Evolutionary conservation across 2,797 vertebrate species (phyloP), one percentile per base, ranked within the genome.

Genomic region (Notamacropus eugenii): DNA sequence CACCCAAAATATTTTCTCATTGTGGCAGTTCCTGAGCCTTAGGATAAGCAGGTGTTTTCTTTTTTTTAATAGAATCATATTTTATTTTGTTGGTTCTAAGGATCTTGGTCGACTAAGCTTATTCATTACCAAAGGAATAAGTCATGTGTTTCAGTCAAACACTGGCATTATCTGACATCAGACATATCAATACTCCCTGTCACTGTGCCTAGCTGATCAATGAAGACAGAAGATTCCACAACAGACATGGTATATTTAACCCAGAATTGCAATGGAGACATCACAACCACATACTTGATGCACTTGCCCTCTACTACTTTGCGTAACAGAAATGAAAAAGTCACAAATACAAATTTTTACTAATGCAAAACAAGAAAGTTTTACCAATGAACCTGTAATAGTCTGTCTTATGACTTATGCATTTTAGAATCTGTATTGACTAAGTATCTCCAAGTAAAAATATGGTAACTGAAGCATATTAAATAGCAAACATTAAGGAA

Each of bases 401-500:
- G 54, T 4, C 13, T 5, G 3, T 55, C 2, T 93, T 94, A 93
- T 91, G 54, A 28, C 93, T 92, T 55, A 31, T 19, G 90, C 93
- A 11, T 95, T 58, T 40, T 34, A 95, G 55, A 95, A 96, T 19
- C 67, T 34, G 46, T 0, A 90, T 24, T 87, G 59, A 74, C 55
- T 93, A 95, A 96, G 93, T 87, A 87, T 10, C 52, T 92, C 96
- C 16, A 91, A 14, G 94, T 90, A 92, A 92, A 95, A 95, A 96
- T 93, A 67, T 74, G 74, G 5, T 95, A 95, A 97, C 91, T 6
- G 40, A 95, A 92, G 27, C 93, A 96, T 94, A 91, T 95, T 96
- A 95, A 96, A 56, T 59, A 96, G 95, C 16, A 96, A 90, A 94
- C 90, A 95, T 93, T 28, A 96, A 90, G 93, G 59, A 94, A 93